Conservation (phyloP, 2,888 invertebrate species). For the Cancer borealis region DNA sequence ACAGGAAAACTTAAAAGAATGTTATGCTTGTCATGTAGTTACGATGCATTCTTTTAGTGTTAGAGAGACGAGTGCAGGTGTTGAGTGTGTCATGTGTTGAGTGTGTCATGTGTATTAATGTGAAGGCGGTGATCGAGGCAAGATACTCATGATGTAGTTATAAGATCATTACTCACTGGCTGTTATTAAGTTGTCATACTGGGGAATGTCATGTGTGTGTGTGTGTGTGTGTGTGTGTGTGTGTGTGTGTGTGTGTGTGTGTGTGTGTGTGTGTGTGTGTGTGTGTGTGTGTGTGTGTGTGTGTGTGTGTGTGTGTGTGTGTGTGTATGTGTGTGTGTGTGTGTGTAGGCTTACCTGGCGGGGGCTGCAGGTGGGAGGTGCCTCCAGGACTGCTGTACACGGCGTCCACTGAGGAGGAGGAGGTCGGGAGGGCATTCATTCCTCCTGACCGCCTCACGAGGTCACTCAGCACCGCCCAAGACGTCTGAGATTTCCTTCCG, state of each 20-base stretch:
- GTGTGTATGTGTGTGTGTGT: constrained; percentile 52
- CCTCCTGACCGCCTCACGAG: constrained; percentile 18
- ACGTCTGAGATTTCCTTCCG: neutral
- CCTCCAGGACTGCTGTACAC: constrained; percentile 45
- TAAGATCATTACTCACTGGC: neutral
- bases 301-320: constrained; percentile 55
- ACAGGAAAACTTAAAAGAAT: neutral
- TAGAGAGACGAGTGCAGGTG: neutral
- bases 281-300: constrained; percentile 39
- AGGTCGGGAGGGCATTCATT: neutral
- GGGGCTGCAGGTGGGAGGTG: constrained; percentile 15
- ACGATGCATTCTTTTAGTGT: neutral
- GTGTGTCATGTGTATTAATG: neutral
- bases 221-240: neutral
- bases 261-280: constrained; percentile 36
- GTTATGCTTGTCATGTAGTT: neutral
- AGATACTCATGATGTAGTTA: neutral
- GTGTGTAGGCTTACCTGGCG: constrained; percentile 25
- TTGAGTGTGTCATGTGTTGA: neutral
- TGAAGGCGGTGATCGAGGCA: neutral
- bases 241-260: constrained; percentile 20
- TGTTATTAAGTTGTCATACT: constrained; percentile 3
- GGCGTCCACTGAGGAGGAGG: constrained; percentile 46
- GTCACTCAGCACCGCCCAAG: constrained; percentile 46
- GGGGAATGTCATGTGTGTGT: neutral